phyloP scores from a whole-genome alignment of 1,140 invertebrate species.

The Bombus vancouverensis region DNA sequence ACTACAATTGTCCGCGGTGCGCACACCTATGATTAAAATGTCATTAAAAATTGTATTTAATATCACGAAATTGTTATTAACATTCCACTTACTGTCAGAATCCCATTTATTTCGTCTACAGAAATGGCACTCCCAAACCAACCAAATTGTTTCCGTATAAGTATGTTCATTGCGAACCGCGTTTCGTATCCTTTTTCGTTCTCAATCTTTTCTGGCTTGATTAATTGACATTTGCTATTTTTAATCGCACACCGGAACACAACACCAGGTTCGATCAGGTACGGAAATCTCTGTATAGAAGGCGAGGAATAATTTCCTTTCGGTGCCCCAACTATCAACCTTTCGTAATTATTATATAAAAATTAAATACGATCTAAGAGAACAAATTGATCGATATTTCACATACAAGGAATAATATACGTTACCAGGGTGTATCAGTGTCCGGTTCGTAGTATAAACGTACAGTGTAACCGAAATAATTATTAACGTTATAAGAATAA shows the following conservation, averaged over 20 bases:
- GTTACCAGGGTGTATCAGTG: conserved; percentile 45
- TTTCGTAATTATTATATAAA: conserved; percentile 30
- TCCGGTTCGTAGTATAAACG: conserved; percentile 51
- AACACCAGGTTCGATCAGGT: conserved; percentile 66
- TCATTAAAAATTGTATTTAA: not conserved
- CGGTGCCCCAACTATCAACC: conserved; percentile 73
- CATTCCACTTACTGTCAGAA: conserved; percentile 58
- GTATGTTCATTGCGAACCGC: conserved; percentile 10
- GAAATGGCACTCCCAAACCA: conserved; percentile 72
- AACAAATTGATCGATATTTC: not conserved
- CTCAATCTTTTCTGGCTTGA: conserved; percentile 17
- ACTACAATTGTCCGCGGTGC: conserved; percentile 66
- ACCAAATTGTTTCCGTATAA: conserved; percentile 50
- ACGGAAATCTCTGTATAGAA: not conserved
- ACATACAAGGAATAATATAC: not conserved
- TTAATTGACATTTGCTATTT: conserved; percentile 13
- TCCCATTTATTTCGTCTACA: conserved; percentile 44
- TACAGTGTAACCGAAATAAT: conserved; percentile 73
- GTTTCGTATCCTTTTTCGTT: conserved; percentile 45
- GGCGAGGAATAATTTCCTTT: conserved; percentile 61
- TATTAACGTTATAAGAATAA: conserved; percentile 13
- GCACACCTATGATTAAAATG: conserved; percentile 63
- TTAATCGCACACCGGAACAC: conserved; percentile 64
- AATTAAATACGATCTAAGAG: conserved; percentile 2
- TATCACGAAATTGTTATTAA: not conserved